These are phyloP conservation scores for Metallyticus violacea DNA, from an alignment of 2,888 invertebrate genomes.

Conservation along the genomic window DNA sequence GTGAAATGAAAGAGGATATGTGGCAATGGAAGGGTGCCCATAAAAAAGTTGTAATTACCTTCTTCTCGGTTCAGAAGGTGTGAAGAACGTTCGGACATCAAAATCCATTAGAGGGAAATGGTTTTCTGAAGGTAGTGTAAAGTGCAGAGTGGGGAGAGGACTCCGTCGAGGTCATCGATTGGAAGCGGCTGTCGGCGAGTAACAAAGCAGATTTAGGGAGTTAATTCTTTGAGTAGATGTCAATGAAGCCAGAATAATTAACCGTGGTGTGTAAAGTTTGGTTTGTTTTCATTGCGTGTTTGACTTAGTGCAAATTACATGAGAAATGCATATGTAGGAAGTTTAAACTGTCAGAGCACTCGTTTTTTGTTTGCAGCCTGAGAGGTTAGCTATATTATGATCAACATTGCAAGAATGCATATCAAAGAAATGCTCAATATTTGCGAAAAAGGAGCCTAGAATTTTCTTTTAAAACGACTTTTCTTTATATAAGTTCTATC, in stretches of 20 bases:
- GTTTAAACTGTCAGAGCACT: too few relatives aligned
- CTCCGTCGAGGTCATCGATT: not conserved
- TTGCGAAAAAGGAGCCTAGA: too few relatives aligned
- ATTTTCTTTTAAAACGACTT: too few relatives aligned
- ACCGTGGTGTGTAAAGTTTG: not conserved
- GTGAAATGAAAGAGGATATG: not conserved
- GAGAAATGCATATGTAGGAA: too few relatives aligned
- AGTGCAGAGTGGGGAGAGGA: not conserved
- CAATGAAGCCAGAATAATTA: not conserved
- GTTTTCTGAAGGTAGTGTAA: not conserved
- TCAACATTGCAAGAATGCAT: too few relatives aligned
- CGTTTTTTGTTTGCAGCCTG: too few relatives aligned
- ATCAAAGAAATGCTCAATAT: too few relatives aligned
- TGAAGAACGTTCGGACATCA: not conserved
- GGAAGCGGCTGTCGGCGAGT: not conserved
- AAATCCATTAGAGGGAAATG: not conserved
- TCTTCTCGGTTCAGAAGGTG: not conserved
- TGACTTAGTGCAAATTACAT: too few relatives aligned
- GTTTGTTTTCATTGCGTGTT: not conserved
- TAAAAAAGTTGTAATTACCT: not conserved
- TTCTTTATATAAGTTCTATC: too few relatives aligned
- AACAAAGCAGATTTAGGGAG: not conserved
- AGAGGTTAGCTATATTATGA: too few relatives aligned
- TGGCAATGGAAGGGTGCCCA: not conserved
- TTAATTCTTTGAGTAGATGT: not conserved